Percentiles rank a stretch among this genome's conserved stretches.
These are phyloP conservation scores for Datnioides undecimradiatus DNA, from an alignment of 2,113 vertebrate genomes.

Conservation along the genomic window DNA sequence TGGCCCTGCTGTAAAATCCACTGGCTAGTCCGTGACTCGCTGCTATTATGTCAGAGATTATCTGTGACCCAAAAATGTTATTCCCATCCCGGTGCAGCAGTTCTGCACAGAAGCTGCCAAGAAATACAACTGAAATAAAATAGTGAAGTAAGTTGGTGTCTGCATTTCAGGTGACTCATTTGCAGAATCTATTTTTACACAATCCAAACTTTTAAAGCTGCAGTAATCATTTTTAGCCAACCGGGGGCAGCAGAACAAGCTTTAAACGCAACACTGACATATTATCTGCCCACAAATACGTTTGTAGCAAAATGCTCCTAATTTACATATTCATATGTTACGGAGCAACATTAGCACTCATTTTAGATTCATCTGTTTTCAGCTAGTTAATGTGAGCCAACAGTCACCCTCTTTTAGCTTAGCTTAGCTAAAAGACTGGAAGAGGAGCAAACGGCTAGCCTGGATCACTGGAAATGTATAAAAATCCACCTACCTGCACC, in stretches of 20 bases:
- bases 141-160: background rate
- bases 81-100: background rate
- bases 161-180: background rate
- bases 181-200: background rate
- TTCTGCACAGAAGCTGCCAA: background rate
- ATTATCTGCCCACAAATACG: too few relatives aligned
- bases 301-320: too few relatives aligned
- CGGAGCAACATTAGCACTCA: too few relatives aligned
- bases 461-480: background rate
- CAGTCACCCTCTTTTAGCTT: background rate
- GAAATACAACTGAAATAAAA: background rate
- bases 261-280: background rate
- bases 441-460: background rate
- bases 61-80: background rate
- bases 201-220: background rate
- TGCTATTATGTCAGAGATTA: slow-evolving; percentile 27
- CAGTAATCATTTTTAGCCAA: background rate
- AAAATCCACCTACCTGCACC: background rate
- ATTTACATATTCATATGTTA: too few relatives aligned
- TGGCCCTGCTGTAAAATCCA: background rate
- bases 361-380: too few relatives aligned
- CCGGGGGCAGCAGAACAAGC: background rate
- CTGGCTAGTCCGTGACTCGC: background rate
- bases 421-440: background rate
- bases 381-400: too few relatives aligned